Conservation (phyloP, 2,113 vertebrate species). For the Oplegnathus fasciatus region DNA sequence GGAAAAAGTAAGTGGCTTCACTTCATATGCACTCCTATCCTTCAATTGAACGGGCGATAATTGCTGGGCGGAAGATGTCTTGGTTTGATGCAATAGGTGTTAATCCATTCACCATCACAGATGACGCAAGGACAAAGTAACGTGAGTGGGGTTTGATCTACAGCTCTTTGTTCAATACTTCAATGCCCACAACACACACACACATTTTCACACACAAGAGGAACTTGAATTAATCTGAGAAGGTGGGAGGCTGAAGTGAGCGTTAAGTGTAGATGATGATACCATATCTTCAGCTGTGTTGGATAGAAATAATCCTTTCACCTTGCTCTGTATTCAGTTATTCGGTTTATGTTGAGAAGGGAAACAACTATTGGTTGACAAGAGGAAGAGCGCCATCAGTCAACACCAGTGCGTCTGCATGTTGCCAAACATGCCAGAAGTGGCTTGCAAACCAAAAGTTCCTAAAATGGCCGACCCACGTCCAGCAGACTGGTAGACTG, state of each 20-base stretch:
- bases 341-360: neutral
- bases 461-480: neutral
- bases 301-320: neutral
- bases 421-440: neutral
- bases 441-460: neutral
- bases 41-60: slow-evolving; percentile 49
- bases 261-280: neutral
- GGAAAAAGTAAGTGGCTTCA: slow-evolving; percentile 21
- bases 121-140: slow-evolving; percentile 77
- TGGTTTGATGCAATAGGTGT: slow-evolving; percentile 64
- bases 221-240: neutral
- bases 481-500: neutral
- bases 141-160: slow-evolving; percentile 43
- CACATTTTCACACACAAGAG: neutral
- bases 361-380: neutral
- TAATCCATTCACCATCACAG: slow-evolving; percentile 66
- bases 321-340: neutral
- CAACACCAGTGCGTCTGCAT: neutral
- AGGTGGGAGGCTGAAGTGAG: neutral
- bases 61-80: slow-evolving; percentile 43
- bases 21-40: slow-evolving; percentile 29
- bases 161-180: slow-evolving; percentile 49
- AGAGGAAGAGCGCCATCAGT: neutral
- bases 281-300: neutral
- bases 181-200: slow-evolving; percentile 19